Evolutionary conservation across 2,888 invertebrate genomes (phyloP), one percentile per base, ranked within the genome.

Genomic region (Athripsodes cinereus): DNA sequence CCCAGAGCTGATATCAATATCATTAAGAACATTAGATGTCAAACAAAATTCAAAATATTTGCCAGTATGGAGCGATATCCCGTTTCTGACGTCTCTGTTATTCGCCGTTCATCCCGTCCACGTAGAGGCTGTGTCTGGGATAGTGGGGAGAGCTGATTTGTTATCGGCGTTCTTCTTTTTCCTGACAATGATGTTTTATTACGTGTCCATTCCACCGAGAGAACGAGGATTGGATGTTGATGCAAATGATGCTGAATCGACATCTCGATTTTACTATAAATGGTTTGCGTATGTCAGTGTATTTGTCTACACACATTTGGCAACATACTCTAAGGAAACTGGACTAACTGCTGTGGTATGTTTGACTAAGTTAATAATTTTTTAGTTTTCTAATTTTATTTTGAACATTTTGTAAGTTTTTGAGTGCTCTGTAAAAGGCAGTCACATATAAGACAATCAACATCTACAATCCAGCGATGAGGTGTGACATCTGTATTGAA

Each of bases 71-170:
- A 58, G 48, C 8, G 76, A 81, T 63, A 69, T 78, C 58, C 79
- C 87, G 44, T 85, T 86, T 66, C 74, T 88, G 56, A 82, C 88
- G 40, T 78, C 90, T 16, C 66, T 88, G 2, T 69, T 96, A 22
- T 98, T 96, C 77, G 84, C 93, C 13, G 85, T 91, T 16, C 97
- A 97, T 79, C 97, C 98, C 1, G 76, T 97, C 52, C 97, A 98
- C 73, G 86, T 90, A 0, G 97, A 98, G 79, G 90, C 92, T 59
- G 92, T 97, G 2, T 87, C 91, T 58, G 95, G 94, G 19, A 82
- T 96, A 57, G 96, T 97, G 11, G 96, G 96, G 21, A 77, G 96
- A 69, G 96, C 96, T 34, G 97, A 97, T 72, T 76, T 97, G 53
- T 76, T 97, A 62, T 89, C 92, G 70, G 85, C 90, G 2, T 73